Conservation (phyloP, 2,888 invertebrate genomes). For the Lasioglossum oenotherae region DNA sequence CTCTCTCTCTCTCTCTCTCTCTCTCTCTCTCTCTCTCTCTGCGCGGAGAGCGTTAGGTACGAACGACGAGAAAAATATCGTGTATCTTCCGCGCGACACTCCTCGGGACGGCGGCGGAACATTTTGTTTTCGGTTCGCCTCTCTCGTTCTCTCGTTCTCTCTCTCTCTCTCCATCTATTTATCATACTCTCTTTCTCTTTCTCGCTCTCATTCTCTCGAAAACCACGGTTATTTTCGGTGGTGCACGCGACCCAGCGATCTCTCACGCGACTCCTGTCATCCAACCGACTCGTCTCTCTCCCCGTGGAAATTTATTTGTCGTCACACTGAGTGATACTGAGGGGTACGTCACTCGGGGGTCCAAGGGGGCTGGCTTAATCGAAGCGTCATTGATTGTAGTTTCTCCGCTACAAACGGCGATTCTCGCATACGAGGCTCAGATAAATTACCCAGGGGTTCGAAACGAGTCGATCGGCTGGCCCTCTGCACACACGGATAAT, state of each 20-base stretch:
- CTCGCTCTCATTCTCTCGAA: not conserved
- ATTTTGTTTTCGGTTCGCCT: slow-evolving; percentile 7
- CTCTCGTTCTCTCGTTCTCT: not conserved
- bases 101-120: slow-evolving; percentile 17
- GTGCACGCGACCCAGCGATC: slow-evolving; percentile 3
- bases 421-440: slow-evolving; percentile 13
- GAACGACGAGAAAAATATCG: slow-evolving; percentile 27
- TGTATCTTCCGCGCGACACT: slow-evolving; percentile 8
- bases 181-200: not conserved
- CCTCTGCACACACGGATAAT: slow-evolving; percentile 62
- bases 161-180: not conserved
- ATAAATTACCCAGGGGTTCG: slow-evolving; percentile 38
- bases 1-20: slow-evolving; percentile 1
- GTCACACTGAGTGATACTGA: not conserved
- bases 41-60: slow-evolving; percentile 15
- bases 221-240: slow-evolving; percentile 28
- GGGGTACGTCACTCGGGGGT: not conserved
- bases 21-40: not conserved
- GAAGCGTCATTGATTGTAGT: slow-evolving; percentile 52
- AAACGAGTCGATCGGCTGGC: slow-evolving; percentile 31
- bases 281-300: slow-evolving; percentile 46
- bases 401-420: slow-evolving; percentile 55
- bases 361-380: slow-evolving; percentile 11
- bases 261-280: slow-evolving; percentile 36
- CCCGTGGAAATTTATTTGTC: slow-evolving; percentile 49